These are phyloP conservation scores for Druon quercuslanigerum DNA, from an alignment of 1,140 invertebrate species.

Conservation along the genomic window DNA sequence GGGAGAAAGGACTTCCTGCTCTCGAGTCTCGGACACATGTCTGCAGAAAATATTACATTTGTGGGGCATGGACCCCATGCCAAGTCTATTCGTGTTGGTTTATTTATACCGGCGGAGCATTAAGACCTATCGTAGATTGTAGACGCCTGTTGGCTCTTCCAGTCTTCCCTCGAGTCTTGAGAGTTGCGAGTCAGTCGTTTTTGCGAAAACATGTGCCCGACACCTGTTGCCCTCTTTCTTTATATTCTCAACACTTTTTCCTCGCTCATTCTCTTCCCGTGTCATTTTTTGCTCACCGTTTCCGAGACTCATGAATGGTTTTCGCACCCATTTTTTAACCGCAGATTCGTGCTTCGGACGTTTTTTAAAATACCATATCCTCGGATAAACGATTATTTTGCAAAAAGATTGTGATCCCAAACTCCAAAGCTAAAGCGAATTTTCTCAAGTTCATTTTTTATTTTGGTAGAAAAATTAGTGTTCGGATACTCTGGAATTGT, in stretches of 20 bases:
- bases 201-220: slow-evolving; percentile 61
- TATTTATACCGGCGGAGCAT: slow-evolving; percentile 41
- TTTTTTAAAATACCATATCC: background rate
- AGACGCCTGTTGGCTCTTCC: slow-evolving; percentile 11
- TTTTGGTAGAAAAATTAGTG: too few species aligned
- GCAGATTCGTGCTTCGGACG: background rate
- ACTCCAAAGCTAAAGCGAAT: too few species aligned
- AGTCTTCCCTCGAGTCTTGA: slow-evolving; percentile 6
- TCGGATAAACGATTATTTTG: background rate
- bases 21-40: slow-evolving; percentile 22
- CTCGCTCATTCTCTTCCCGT: slow-evolving; percentile 40
- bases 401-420: background rate
- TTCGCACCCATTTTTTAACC: background rate
- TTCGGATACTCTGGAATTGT: background rate
- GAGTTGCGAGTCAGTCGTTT: slow-evolving; percentile 42
- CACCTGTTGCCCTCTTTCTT: slow-evolving; percentile 57
- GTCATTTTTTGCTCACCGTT: slow-evolving; percentile 44
- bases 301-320: slow-evolving; percentile 29
- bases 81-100: slow-evolving; percentile 53
- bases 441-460: too few species aligned
- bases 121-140: slow-evolving; percentile 28
- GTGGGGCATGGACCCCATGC: slow-evolving; percentile 53
- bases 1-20: slow-evolving; percentile 45
- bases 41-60: slow-evolving; percentile 46
- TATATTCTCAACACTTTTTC: slow-evolving; percentile 22